Percentiles rank a stretch among this genome's conserved stretches.
These are phyloP conservation scores for Oscheius sp. DNA, from an alignment of 1,140 invertebrate genomes.

Conservation along the genomic window DNA sequence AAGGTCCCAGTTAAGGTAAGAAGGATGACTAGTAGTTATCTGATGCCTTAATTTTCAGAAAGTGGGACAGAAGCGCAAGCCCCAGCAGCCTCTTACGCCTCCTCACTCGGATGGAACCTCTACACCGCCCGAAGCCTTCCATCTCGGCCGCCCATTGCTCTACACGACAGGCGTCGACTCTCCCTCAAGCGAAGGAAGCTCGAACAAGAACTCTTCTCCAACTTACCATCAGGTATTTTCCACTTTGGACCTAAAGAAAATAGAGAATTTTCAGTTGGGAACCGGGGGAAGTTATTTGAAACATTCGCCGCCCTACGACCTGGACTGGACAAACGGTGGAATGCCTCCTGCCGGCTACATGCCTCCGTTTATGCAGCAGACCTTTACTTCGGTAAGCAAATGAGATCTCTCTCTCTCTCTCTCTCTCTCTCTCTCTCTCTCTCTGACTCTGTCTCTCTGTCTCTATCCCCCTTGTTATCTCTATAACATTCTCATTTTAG, in stretches of 20 bases:
- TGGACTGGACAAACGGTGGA: background rate
- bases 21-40: background rate
- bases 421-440: too few relatives aligned
- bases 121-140: slow-evolving; percentile 11
- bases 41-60: background rate
- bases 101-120: slow-evolving; percentile 27
- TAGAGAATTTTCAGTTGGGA: background rate
- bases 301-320: background rate
- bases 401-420: too few relatives aligned
- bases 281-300: background rate
- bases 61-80: background rate
- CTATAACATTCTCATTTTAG: background rate
- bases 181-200: background rate
- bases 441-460: too few relatives aligned
- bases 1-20: background rate
- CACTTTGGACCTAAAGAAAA: background rate
- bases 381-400: background rate
- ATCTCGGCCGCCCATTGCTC: background rate
- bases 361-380: background rate
- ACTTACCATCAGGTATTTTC: background rate
- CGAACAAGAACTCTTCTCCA: background rate
- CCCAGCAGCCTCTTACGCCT: slow-evolving; percentile 16
- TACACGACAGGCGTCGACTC: background rate
- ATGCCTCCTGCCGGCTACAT: background rate
- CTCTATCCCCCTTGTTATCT: too few relatives aligned